These are phyloP conservation scores for Lissonota sp. DNA, from an alignment of 2,888 invertebrate species.

Conservation along the genomic window DNA sequence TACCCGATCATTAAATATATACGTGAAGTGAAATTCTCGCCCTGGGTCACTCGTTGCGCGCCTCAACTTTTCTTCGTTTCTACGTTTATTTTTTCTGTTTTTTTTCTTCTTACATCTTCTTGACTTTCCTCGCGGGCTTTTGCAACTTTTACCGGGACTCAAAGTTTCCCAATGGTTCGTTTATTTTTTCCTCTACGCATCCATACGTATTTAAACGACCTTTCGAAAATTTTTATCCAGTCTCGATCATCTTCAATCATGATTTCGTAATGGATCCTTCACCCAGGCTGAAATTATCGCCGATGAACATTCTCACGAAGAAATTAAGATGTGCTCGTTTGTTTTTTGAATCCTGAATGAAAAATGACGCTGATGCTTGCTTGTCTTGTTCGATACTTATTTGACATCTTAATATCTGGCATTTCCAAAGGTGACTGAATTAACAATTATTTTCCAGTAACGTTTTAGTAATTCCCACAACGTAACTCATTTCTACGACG, in stretches of 20 bases:
- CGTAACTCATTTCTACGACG: too few relatives aligned
- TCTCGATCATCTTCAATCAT: slow-evolving; percentile 5
- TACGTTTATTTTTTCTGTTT: too few relatives aligned
- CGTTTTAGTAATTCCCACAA: too few relatives aligned
- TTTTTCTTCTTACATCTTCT: slow-evolving; percentile 40
- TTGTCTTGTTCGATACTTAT: too few relatives aligned
- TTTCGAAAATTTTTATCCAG: slow-evolving; percentile 9
- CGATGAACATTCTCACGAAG: too few relatives aligned
- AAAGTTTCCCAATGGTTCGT: slow-evolving; percentile 6
- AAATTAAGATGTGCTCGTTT: too few relatives aligned
- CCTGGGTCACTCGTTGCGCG: slow-evolving; percentile 12
- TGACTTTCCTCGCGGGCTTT: slow-evolving; percentile 26
- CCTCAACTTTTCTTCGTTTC: slow-evolving; percentile 25
- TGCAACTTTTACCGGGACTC: not conserved
- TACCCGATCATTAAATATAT: slow-evolving; percentile 55
- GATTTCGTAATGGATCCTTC: slow-evolving; percentile 1
- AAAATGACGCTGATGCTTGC: too few relatives aligned
- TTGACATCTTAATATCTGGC: too few relatives aligned
- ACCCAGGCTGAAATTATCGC: slow-evolving; percentile 2
- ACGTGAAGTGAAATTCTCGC: slow-evolving; percentile 3
- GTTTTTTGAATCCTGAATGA: too few relatives aligned
- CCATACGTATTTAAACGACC: not conserved
- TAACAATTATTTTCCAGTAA: too few relatives aligned
- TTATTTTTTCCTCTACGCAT: not conserved
- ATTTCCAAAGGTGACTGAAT: too few relatives aligned